phyloP scores from a whole-genome alignment of 2,888 invertebrate genomes.

The Acheta domesticus region DNA sequence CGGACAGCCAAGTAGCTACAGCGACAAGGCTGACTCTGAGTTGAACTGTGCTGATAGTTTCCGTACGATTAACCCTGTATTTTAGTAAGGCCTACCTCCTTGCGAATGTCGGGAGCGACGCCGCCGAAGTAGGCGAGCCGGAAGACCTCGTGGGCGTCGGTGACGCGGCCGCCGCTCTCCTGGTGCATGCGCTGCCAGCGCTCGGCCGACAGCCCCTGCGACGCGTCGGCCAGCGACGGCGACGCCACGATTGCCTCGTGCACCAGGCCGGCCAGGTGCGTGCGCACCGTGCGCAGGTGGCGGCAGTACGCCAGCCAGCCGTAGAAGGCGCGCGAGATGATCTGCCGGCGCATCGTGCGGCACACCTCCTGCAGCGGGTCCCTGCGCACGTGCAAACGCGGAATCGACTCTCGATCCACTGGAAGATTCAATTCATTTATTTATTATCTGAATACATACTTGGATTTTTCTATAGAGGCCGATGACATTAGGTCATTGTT shows the following conservation, averaged over 20 bases:
- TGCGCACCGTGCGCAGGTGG: constrained; percentile 86
- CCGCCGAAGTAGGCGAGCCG: constrained; percentile 85
- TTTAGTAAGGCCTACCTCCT: constrained; percentile 48
- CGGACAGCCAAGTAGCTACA: no score
- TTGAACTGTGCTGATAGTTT: no score
- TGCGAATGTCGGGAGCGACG: constrained; percentile 70
- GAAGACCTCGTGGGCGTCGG: constrained; percentile 66
- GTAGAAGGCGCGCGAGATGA: constrained; percentile 91
- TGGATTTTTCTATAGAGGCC: no score
- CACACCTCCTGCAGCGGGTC: constrained; percentile 71
- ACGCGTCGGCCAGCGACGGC: constrained; percentile 29
- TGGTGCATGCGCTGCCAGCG: constrained; percentile 63
- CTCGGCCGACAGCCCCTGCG: constrained; percentile 67
- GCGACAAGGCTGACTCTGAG: no score
- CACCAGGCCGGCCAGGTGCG: constrained; percentile 86
- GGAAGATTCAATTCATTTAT: no score
- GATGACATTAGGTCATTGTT: no score
- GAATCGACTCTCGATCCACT: no score
- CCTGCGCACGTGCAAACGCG: constrained; percentile 42
- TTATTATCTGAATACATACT: no score
- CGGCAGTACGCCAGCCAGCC: constrained; percentile 95
- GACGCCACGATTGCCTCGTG: constrained; percentile 64
- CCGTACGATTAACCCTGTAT: no score
- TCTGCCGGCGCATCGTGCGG: constrained; percentile 91
- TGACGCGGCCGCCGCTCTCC: constrained; percentile 59